phyloP scores from a whole-genome alignment of 2,888 invertebrate species.

The Rhingia campestris region DNA sequence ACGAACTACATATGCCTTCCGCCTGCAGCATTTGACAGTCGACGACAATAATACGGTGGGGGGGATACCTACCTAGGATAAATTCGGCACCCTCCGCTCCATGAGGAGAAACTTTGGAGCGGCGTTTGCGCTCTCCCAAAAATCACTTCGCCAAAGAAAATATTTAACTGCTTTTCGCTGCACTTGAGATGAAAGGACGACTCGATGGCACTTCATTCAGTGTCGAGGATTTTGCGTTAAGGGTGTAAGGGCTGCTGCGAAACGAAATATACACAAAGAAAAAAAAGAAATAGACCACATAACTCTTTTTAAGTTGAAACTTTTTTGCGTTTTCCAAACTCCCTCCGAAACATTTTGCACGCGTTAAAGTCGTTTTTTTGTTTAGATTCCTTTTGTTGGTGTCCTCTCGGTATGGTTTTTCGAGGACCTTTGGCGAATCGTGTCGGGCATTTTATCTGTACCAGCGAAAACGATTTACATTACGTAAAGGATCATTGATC shows the following conservation, averaged over 20 bases:
- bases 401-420: conserved; percentile 53
- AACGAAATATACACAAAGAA: conserved; percentile 24
- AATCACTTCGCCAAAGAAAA: conserved; percentile 56
- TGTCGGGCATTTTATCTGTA: conserved; percentile 40
- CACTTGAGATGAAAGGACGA: conserved; percentile 72
- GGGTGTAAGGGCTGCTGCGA: conserved; percentile 61
- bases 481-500: conserved; percentile 72
- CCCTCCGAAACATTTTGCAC: conserved; percentile 34
- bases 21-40: conserved; percentile 64
- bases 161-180: conserved; percentile 72
- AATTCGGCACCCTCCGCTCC: conserved; percentile 59
- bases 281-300: conserved; percentile 28
- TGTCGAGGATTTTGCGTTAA: conserved; percentile 72
- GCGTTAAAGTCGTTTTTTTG: conserved; percentile 25
- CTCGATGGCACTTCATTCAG: conserved; percentile 72
- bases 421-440: conserved; percentile 36
- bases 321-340: conserved; percentile 44
- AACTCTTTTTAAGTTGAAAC: conserved; percentile 40
- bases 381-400: background rate
- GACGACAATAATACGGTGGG: conserved; percentile 11
- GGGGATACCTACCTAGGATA: conserved; percentile 27
- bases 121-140: conserved; percentile 70
- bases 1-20: conserved; percentile 63
- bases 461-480: conserved; percentile 49
- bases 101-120: conserved; percentile 65